phyloP scores from a whole-genome alignment of 2,888 invertebrate species.

The Drosophila longiperda region DNA sequence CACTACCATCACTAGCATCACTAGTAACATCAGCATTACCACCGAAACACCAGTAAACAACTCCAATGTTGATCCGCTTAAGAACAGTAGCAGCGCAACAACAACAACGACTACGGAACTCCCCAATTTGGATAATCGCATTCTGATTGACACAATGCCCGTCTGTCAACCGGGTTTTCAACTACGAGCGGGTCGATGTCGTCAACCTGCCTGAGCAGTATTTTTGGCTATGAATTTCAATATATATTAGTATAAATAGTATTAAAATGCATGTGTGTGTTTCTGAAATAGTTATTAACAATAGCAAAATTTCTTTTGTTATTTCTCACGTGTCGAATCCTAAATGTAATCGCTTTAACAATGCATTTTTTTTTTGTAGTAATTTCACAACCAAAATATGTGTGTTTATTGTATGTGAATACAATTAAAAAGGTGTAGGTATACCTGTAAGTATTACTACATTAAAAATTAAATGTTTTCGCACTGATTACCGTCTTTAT shows the following conservation, averaged over 20 bases:
- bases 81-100: not conserved
- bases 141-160: slow-evolving; percentile 53
- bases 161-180: slow-evolving; percentile 51
- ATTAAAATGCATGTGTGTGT: not conserved
- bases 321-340: not conserved
- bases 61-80: not conserved
- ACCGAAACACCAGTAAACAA: not conserved
- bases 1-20: not conserved
- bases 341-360: not conserved
- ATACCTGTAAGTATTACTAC: not conserved
- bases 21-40: not conserved
- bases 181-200: slow-evolving; percentile 63
- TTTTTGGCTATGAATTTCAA: not conserved
- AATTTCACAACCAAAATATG: not conserved
- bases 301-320: not conserved
- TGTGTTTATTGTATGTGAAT: not conserved
- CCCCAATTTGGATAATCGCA: slow-evolving; percentile 58
- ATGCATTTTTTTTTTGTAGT: not conserved
- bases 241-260: not conserved
- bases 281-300: not conserved
- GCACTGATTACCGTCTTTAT: not conserved
- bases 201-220: slow-evolving; percentile 47
- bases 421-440: not conserved
- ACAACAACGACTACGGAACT: slow-evolving; percentile 15
- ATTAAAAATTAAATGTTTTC: not conserved